phyloP scores from a whole-genome alignment of 2,888 invertebrate species.

The Dascillus cervinus region DNA sequence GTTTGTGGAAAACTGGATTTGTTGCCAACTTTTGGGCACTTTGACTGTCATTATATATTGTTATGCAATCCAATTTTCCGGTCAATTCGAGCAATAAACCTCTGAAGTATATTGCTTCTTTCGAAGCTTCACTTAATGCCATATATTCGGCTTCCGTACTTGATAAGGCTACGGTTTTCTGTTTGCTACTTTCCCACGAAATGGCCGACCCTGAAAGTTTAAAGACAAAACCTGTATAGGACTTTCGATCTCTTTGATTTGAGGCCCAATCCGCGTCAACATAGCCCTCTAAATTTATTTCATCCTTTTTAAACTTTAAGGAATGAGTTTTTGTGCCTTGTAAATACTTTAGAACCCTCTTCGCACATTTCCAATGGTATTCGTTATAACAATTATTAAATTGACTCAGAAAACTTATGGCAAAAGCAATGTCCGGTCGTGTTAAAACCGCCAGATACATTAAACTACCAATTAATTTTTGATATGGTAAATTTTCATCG shows the following conservation, averaged over 20 bases:
- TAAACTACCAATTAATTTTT: constrained; percentile 17
- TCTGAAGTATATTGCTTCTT: constrained; percentile 18
- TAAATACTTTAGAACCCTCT: constrained; percentile 18
- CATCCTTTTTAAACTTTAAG: constrained; percentile 14
- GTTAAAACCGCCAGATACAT: constrained; percentile 18
- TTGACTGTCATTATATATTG: constrained; percentile 12
- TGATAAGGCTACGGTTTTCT: constrained; percentile 27
- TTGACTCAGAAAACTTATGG: constrained; percentile 16
- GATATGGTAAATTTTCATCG: constrained; percentile 6
- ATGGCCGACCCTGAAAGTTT: constrained; percentile 20
- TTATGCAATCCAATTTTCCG: background rate
- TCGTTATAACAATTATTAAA: constrained; percentile 15
- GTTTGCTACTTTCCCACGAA: constrained; percentile 27
- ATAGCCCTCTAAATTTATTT: constrained; percentile 13
- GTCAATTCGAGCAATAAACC: constrained; percentile 8
- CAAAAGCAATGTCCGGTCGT: constrained; percentile 21
- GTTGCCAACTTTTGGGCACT: constrained; percentile 9
- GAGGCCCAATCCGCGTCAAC: constrained; percentile 25
- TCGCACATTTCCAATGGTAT: constrained; percentile 18
- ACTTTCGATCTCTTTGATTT: constrained; percentile 30
- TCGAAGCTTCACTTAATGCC: constrained; percentile 22
- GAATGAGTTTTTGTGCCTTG: constrained; percentile 15
- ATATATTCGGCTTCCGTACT: constrained; percentile 29
- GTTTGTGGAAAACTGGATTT: constrained; percentile 8
- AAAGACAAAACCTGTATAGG: constrained; percentile 29